phyloP scores from a whole-genome alignment of 1,140 invertebrate genomes.

The Belonocnema kinseyi region DNA sequence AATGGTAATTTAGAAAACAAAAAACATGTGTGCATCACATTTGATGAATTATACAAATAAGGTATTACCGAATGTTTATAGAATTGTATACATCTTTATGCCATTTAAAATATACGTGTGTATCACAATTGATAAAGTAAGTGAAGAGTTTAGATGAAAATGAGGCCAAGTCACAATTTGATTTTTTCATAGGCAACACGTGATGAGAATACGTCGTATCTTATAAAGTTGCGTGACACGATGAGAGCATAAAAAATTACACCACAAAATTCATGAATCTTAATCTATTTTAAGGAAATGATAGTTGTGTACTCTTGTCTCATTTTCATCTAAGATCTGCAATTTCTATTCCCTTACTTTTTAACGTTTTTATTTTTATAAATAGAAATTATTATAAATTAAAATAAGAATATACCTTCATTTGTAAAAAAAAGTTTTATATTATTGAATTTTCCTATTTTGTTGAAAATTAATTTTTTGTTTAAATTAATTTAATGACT shows the following conservation, averaged over 20 bases:
- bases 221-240: not conserved
- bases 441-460: too few relatives aligned
- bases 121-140: slow-evolving; percentile 24
- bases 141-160: slow-evolving; percentile 26
- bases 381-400: too few relatives aligned
- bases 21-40: slow-evolving; percentile 9
- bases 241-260: not conserved
- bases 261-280: too few relatives aligned
- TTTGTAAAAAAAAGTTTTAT: too few relatives aligned
- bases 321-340: too few relatives aligned
- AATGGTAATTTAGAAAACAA: not conserved
- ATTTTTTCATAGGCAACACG: not conserved
- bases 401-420: too few relatives aligned
- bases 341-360: too few relatives aligned
- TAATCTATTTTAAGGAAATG: too few relatives aligned
- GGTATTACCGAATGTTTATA: slow-evolving; percentile 28
- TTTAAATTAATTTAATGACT: too few relatives aligned
- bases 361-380: too few relatives aligned
- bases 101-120: slow-evolving; percentile 28
- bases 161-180: slow-evolving; percentile 23
- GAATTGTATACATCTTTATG: slow-evolving; percentile 29
- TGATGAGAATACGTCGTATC: slow-evolving; percentile 1
- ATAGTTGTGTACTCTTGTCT: too few relatives aligned
- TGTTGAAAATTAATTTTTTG: too few relatives aligned
- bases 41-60: slow-evolving; percentile 24